A percentile compares a stretch with the other conserved stretches of the same genome.
Evolutionary conservation across 2,113 vertebrate species (phyloP).

Genomic region (Cyanocitta stelleri): DNA sequence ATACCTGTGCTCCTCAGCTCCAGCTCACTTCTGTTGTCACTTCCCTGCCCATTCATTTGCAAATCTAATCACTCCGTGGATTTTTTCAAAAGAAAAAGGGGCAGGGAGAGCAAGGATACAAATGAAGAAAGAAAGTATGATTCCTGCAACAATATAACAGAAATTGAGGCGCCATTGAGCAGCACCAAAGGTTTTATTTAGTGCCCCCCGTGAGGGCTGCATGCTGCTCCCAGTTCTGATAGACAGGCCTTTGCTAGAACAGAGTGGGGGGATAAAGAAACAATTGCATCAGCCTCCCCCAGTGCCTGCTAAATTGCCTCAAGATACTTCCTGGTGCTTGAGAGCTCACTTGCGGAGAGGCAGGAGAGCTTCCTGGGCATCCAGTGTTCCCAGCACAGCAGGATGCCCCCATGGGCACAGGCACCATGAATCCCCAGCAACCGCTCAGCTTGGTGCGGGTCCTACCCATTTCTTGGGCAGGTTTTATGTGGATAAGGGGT

Average conservation of each 20-base stretch:
- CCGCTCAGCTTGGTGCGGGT: neutral
- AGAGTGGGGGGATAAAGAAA: neutral
- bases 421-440: neutral
- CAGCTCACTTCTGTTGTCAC: conserved; percentile 73
- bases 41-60: conserved; percentile 78
- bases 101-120: conserved; percentile 57
- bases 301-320: neutral
- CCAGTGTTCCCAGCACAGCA: neutral
- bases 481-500: neutral
- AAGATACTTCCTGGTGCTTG: neutral
- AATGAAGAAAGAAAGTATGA: neutral
- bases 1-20: conserved; percentile 72
- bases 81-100: conserved; percentile 43
- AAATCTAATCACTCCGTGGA: conserved; percentile 71
- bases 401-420: neutral
- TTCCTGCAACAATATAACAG: neutral
- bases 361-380: neutral
- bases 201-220: neutral
- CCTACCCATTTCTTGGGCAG: neutral
- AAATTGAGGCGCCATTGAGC: neutral
- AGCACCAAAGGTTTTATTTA: neutral
- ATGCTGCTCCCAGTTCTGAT: neutral
- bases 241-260: neutral
- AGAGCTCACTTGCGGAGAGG: neutral
- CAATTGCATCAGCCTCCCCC: neutral